Conservation (phyloP, 2,113 vertebrate species). For the Protomyctophum bolini region DNA sequence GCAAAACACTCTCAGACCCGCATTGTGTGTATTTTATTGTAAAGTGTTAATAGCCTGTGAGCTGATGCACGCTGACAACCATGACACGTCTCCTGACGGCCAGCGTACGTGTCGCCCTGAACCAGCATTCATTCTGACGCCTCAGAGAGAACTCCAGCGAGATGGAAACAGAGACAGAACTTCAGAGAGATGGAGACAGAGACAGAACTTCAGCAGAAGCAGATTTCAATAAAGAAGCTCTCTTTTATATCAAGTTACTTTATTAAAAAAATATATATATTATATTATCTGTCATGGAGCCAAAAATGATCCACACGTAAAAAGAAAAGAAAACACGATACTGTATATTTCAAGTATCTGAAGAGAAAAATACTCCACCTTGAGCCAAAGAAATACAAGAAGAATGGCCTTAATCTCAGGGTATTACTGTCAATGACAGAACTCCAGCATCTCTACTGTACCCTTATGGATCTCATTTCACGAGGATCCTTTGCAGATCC, state of each 20-base stretch:
- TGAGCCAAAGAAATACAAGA: constrained; percentile 15
- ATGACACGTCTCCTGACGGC: constrained; percentile 14
- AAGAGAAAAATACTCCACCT: not conserved
- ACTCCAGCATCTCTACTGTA: not conserved
- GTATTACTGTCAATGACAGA: constrained; percentile 4
- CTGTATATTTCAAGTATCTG: constrained; percentile 2
- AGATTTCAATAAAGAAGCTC: constrained; percentile 14
- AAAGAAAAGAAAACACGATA: constrained; percentile 2
- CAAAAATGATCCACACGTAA: constrained; percentile 4
- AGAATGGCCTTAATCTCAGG: not conserved
- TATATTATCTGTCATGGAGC: not conserved
- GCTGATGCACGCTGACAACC: constrained; percentile 6
- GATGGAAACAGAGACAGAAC: not conserved
- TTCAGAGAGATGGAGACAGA: not conserved
- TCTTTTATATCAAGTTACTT: constrained; percentile 20
- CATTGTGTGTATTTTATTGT: constrained; percentile 1
- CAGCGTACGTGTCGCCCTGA: not conserved
- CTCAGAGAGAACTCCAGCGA: not conserved
- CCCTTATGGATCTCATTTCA: not conserved
- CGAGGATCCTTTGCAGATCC: constrained; percentile 12
- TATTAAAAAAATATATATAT: not conserved
- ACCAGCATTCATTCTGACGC: not conserved
- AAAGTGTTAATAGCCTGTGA: constrained; percentile 24
- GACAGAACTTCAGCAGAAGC: too few species aligned
- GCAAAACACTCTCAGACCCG: too few species aligned